phyloP scores from a whole-genome alignment of 2,113 vertebrate genomes.

The Mohoua ochrocephala region DNA sequence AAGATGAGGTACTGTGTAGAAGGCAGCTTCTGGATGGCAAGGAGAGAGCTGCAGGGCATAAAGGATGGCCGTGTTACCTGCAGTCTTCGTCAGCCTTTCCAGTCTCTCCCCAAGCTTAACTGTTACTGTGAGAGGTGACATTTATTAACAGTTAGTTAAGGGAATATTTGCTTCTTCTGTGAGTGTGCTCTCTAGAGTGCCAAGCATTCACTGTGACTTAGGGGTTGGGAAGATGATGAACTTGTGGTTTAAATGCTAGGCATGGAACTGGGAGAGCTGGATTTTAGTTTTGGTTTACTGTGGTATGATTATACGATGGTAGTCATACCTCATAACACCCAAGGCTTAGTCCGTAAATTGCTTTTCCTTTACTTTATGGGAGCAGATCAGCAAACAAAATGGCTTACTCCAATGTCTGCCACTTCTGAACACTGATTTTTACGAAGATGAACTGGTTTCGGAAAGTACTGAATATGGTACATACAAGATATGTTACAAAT shows the following conservation, averaged over 20 bases:
- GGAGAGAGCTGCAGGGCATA: not conserved
- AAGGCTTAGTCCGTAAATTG: not conserved
- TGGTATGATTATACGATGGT: not conserved
- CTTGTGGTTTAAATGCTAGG: not conserved
- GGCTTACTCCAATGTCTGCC: not conserved
- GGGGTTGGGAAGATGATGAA: not conserved
- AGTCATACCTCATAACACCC: not conserved
- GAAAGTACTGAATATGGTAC: not conserved
- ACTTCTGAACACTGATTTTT: not conserved
- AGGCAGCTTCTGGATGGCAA: not conserved
- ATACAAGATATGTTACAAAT: not conserved
- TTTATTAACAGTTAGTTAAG: not conserved
- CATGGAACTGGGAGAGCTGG: conserved; percentile 14
- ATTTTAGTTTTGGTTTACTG: not conserved
- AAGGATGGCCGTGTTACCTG: rapidly evolving
- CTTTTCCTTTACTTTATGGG: not conserved
- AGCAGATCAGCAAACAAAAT: not conserved
- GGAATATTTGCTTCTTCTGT: not conserved
- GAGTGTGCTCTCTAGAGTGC: not conserved
- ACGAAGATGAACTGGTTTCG: not conserved
- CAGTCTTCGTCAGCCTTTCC: not conserved
- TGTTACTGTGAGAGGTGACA: not conserved
- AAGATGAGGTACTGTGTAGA: not conserved
- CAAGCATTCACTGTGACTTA: not conserved
- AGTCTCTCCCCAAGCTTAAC: not conserved